A percentile compares a stretch with the other conserved stretches of the same genome.
Evolutionary conservation across 2,888 invertebrate genomes (phyloP).

Genomic region (Osmoderma eremita): DNA sequence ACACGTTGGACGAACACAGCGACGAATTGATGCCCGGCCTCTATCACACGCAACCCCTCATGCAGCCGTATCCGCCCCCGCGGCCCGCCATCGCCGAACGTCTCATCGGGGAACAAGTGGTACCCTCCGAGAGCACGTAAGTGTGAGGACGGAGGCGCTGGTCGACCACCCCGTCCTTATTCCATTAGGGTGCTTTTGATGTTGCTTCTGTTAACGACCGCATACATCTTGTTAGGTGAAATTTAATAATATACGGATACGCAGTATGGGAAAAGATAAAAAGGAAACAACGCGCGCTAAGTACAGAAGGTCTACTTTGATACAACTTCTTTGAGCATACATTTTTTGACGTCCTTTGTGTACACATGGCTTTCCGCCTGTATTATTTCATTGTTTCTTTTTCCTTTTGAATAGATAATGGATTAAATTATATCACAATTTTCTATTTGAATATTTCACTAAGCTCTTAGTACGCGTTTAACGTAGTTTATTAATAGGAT

Average conservation of each 20-base stretch:
- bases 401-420: no score
- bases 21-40: constrained; percentile 70
- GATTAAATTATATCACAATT: no score
- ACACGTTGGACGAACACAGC: constrained; percentile 63
- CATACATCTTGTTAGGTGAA: constrained; percentile 40
- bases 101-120: constrained; percentile 75
- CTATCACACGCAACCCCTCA: constrained; percentile 73
- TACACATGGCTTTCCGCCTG: not conserved
- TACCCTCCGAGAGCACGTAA: constrained; percentile 84
- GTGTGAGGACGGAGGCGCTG: constrained; percentile 58
- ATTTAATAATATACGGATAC: constrained; percentile 32
- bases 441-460: no score
- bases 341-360: constrained; percentile 23
- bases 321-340: not conserved
- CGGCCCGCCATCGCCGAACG: constrained; percentile 75
- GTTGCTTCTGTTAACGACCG: constrained; percentile 43
- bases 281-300: constrained; percentile 14
- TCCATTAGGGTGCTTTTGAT: constrained; percentile 41
- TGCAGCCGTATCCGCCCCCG: constrained; percentile 72
- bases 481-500: no score
- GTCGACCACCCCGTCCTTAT: constrained; percentile 23
- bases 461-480: no score
- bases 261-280: constrained; percentile 12
- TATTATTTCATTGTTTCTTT: not conserved
- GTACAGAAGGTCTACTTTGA: not conserved